Evolutionary conservation across 2,888 invertebrate genomes (phyloP).

Genomic region (Drosophila basisetae): DNA sequence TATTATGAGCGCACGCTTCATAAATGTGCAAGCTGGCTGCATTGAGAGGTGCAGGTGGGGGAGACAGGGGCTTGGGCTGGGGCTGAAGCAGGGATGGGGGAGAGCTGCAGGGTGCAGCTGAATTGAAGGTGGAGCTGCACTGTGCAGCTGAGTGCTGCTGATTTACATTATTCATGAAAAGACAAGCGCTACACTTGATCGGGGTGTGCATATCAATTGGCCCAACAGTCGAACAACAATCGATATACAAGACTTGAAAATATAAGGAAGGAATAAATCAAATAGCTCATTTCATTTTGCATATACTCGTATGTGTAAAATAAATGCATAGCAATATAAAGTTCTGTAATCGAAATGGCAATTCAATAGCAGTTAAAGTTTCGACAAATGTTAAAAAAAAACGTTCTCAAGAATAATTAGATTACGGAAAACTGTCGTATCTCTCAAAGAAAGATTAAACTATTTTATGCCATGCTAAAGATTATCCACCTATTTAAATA

Average conservation of each 20-base stretch:
- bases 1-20: constrained; percentile 73
- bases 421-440: background rate
- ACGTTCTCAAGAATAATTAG: background rate
- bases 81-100: background rate
- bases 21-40: constrained; percentile 41
- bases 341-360: background rate
- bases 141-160: constrained; percentile 58
- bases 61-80: background rate
- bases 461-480: background rate
- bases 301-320: background rate
- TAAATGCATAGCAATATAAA: background rate
- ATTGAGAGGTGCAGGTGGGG: background rate
- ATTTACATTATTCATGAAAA: constrained; percentile 66
- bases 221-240: background rate
- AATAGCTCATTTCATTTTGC: background rate
- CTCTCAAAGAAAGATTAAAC: background rate
- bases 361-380: background rate
- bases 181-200: constrained; percentile 59
- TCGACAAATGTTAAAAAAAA: no score
- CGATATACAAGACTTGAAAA: background rate
- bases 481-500: background rate
- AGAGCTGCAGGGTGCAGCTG: background rate
- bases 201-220: constrained; percentile 45
- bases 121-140: constrained; percentile 24
- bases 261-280: background rate